Percentiles rank a stretch among this genome's conserved stretches.
phyloP scores from a whole-genome alignment of 2,888 invertebrate species.

The Drosophila bunnanda region DNA sequence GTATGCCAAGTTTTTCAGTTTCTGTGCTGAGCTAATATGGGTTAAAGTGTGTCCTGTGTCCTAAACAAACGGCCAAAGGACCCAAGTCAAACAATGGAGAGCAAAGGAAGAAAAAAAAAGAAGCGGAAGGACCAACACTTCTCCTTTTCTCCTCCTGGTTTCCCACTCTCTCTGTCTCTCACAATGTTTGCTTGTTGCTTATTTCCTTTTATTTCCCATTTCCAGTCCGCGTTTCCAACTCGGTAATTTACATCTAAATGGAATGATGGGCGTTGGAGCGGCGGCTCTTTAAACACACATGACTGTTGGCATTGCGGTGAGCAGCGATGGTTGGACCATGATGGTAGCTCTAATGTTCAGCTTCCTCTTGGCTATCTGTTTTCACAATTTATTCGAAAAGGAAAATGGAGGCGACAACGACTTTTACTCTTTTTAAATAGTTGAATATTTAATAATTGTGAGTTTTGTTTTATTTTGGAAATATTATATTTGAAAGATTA shows the following conservation, averaged over 20 bases:
- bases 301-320: conserved; percentile 13
- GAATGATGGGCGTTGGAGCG: conserved; percentile 44
- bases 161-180: conserved; percentile 7
- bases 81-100: conserved; percentile 20
- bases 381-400: conserved; percentile 15
- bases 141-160: too few species aligned
- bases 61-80: conserved; percentile 59
- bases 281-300: conserved; percentile 43
- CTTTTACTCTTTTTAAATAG: background rate
- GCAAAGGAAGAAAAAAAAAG: background rate
- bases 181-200: conserved; percentile 42
- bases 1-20: conserved; percentile 26
- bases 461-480: background rate
- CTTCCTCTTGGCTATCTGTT: conserved; percentile 31
- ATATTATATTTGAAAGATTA: background rate
- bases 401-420: background rate
- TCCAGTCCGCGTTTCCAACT: conserved; percentile 42
- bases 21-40: conserved; percentile 40
- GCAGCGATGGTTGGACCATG: conserved; percentile 4
- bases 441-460: background rate
- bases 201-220: conserved; percentile 61
- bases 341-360: conserved; percentile 10
- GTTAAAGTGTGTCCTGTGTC: conserved; percentile 52
- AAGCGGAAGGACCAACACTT: conserved; percentile 12
- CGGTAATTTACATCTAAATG: conserved; percentile 60